Conservation (phyloP, 2,888 invertebrate genomes). For the Phaedon cochleariae region DNA sequence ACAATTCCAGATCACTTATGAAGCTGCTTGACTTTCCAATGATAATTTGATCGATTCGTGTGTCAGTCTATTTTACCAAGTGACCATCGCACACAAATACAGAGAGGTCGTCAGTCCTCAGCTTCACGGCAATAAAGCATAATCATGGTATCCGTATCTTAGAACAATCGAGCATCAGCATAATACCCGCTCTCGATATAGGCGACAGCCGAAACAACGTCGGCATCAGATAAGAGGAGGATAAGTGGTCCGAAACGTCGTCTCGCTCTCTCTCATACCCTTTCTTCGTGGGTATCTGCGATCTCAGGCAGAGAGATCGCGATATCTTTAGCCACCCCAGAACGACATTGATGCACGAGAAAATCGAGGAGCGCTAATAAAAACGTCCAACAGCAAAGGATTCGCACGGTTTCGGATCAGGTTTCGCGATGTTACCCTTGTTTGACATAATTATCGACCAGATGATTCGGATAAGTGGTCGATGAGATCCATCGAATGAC, state of each 20-base stretch:
- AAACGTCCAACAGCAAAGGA: constrained; percentile 44
- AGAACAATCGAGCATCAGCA: constrained; percentile 19
- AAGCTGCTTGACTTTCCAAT: no score
- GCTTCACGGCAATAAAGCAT: constrained; percentile 13
- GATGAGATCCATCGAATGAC: no score
- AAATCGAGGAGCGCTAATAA: constrained; percentile 50
- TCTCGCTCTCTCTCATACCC: constrained; percentile 23
- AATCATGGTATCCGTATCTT: constrained; percentile 17
- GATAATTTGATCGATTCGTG: no score
- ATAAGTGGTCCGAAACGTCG: constrained; percentile 40
- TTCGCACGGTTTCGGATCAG: not conserved
- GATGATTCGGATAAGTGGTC: constrained; percentile 6
- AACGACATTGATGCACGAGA: constrained; percentile 53
- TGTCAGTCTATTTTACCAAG: no score
- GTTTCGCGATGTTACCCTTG: not conserved
- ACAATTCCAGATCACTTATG: no score
- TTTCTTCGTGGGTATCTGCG: constrained; percentile 44
- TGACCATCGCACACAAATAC: no score
- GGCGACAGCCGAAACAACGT: constrained; percentile 42
- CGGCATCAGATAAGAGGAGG: constrained; percentile 46
- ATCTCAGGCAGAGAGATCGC: constrained; percentile 40
- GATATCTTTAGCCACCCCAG: constrained; percentile 47
- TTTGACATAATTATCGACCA: constrained; percentile 6
- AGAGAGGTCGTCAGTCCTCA: constrained; percentile 1
- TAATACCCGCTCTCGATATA: constrained; percentile 13